Conservation (phyloP, 1,140 invertebrate genomes). For the Pristionchus pacificus region DNA sequence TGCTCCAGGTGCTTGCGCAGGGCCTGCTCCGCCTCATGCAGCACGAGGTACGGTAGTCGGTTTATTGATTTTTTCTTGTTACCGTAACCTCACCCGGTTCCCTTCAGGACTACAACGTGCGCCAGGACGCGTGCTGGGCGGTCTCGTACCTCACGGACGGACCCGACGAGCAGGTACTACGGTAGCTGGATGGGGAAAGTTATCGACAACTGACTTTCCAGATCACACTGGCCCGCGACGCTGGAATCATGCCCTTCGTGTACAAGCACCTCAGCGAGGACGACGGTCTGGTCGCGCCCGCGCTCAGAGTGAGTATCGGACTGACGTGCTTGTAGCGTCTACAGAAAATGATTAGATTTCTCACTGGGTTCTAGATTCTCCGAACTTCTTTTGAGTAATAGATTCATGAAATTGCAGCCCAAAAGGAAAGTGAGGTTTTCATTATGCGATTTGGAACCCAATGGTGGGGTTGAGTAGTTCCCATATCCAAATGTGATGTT, state of each 20-base stretch:
- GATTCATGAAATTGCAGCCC: too few relatives aligned
- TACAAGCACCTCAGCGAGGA: conserved; percentile 17
- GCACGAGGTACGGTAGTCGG: conserved; percentile 9
- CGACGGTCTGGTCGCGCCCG: conserved; percentile 29
- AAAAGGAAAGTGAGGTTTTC: too few relatives aligned
- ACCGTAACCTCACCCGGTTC: conserved; percentile 19
- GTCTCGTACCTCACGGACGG: conserved; percentile 41
- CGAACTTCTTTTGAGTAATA: too few relatives aligned
- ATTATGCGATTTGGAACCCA: too few relatives aligned
- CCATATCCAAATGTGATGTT: too few relatives aligned
- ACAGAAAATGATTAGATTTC: too few relatives aligned
- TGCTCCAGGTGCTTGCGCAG: conserved; percentile 16
- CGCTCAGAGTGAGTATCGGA: conserved; percentile 28
- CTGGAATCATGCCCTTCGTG: conserved; percentile 20
- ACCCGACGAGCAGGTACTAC: conserved; percentile 32
- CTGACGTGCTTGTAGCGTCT: too few relatives aligned
- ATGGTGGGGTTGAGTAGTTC: too few relatives aligned
- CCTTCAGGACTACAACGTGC: conserved; percentile 32
- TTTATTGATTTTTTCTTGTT: background rate
- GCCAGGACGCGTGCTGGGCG: conserved; percentile 40
- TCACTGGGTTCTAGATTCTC: too few relatives aligned
- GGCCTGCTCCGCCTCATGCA: conserved; percentile 24
- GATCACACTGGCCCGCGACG: conserved; percentile 23
- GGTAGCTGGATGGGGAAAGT: background rate
- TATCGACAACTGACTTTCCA: background rate